Conservation (phyloP, 1,140 invertebrate genomes). For the Listronotus bonariensis region DNA sequence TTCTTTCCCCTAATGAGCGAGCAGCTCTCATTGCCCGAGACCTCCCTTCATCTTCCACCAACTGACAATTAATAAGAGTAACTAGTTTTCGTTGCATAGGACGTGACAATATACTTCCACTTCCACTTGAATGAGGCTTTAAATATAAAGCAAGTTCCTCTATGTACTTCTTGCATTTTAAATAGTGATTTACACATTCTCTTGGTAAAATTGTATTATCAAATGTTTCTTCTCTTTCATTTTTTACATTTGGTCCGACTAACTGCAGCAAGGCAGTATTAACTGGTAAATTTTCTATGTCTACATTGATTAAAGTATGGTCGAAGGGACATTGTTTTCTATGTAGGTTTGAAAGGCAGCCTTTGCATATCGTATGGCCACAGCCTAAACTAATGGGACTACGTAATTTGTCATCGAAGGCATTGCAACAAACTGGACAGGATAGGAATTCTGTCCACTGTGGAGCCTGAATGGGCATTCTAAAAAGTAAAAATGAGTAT, state of each 20-base stretch:
- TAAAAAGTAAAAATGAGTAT: constrained; percentile 54
- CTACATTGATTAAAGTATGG: constrained; percentile 80
- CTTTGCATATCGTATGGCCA: constrained; percentile 91
- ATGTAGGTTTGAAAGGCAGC: constrained; percentile 84
- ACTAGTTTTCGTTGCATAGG: constrained; percentile 96
- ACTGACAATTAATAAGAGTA: constrained; percentile 88
- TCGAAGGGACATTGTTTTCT: constrained; percentile 93
- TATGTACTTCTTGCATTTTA: constrained; percentile 79
- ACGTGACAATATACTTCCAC: constrained; percentile 56
- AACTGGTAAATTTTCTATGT: constrained; percentile 83
- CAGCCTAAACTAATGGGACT: constrained; percentile 90
- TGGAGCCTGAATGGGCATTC: constrained; percentile 96
- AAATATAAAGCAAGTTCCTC: constrained; percentile 87
- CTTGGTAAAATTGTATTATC: constrained; percentile 65
- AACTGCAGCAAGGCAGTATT: constrained; percentile 91
- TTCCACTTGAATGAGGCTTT: constrained; percentile 62
- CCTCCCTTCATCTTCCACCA: constrained; percentile 86
- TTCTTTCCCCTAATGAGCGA: constrained; percentile 89
- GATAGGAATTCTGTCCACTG: constrained; percentile 96
- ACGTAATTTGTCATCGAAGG: constrained; percentile 82
- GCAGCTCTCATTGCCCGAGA: constrained; percentile 82
- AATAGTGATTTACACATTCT: constrained; percentile 73
- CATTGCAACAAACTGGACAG: constrained; percentile 93
- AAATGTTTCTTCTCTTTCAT: constrained; percentile 46
- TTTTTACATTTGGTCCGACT: constrained; percentile 62